Percentiles rank a stretch among this genome's conserved stretches.
Conservation (phyloP, 2,113 vertebrate species). For the Ciconia maguari region DNA sequence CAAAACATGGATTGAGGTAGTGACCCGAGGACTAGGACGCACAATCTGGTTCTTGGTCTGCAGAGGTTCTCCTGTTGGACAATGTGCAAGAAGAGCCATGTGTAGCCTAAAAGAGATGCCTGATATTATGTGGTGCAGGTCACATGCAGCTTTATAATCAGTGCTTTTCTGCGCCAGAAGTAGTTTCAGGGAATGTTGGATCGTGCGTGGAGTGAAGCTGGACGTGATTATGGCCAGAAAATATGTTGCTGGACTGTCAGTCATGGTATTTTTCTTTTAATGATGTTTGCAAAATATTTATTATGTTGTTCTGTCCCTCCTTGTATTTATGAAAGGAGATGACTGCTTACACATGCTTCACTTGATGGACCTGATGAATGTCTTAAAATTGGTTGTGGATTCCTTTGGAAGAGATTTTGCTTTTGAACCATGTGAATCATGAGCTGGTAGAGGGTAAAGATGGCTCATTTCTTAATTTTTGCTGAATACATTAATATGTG, state of each 20-base stretch:
- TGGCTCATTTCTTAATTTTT: not conserved
- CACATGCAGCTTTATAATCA: not conserved
- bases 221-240: not conserved
- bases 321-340: not conserved
- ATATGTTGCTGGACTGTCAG: not conserved
- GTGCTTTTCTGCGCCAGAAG: not conserved
- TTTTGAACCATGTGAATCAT: not conserved
- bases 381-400: not conserved
- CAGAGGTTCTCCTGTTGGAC: not conserved
- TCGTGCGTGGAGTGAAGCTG: not conserved
- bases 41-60: not conserved
- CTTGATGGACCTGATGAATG: not conserved
- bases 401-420: not conserved
- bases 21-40: accelerated
- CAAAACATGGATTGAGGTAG: too few species aligned
- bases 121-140: not conserved
- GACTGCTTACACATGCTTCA: not conserved
- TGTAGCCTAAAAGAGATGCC: not conserved
- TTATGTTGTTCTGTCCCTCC: not conserved
- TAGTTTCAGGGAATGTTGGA: not conserved
- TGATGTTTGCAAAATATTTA: not conserved
- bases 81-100: not conserved
- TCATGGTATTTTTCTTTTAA: not conserved
- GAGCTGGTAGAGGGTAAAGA: not conserved
- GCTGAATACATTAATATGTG: not conserved